These are phyloP conservation scores for Myioborus miniatus DNA, from an alignment of 2,797 vertebrate species.

Conservation along the genomic window DNA sequence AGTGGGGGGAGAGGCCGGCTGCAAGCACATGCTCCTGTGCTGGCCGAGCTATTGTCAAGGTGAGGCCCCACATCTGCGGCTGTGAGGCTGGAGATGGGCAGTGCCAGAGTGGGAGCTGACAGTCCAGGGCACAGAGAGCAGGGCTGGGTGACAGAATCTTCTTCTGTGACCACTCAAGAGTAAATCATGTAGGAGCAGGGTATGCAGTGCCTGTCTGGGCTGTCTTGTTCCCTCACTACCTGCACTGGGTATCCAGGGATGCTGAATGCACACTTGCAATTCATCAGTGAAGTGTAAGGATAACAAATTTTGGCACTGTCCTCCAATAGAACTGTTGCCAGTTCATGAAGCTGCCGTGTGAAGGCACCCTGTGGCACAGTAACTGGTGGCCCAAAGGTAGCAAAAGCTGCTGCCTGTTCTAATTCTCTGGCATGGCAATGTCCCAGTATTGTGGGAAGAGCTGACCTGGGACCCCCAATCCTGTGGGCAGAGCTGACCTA, in stretches of 20 bases:
- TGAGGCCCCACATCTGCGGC: too few species aligned
- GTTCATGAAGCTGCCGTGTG: neutral
- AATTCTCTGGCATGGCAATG: neutral
- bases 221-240: rapidly evolving
- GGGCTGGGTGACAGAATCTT: neutral
- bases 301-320: rapidly evolving
- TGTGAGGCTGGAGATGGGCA: neutral
- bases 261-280: neutral
- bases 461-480: neutral
- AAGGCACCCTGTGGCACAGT: neutral
- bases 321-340: neutral
- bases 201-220: neutral
- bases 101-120: neutral
- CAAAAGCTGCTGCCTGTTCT: neutral
- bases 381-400: neutral
- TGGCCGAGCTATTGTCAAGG: rapidly evolving
- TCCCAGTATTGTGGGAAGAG: neutral
- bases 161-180: rapidly evolving
- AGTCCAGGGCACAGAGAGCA: neutral
- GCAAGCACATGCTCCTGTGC: rapidly evolving
- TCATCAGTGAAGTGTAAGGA: neutral
- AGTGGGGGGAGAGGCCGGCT: rapidly evolving
- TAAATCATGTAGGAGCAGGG: neutral
- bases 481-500: neutral
- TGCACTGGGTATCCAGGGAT: neutral